Evolutionary conservation across 1,140 invertebrate genomes (phyloP).

Genomic region (Oryctes rhinoceros): DNA sequence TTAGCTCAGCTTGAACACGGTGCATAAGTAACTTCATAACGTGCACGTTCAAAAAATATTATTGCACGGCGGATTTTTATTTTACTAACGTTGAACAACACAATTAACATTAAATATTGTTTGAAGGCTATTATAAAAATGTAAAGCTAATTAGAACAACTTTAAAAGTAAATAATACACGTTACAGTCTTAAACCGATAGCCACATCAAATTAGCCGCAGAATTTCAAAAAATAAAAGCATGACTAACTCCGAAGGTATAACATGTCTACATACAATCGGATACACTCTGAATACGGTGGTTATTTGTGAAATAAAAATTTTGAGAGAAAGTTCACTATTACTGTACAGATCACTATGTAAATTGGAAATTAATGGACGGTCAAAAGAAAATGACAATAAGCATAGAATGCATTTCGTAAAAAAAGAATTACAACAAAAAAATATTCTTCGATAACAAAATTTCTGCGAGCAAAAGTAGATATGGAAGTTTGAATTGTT

Average conservation of each 20-base stretch:
- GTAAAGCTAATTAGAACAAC: background rate
- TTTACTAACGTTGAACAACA: no score
- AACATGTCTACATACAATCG: slow-evolving; percentile 2
- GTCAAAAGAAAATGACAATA: background rate
- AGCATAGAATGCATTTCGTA: background rate
- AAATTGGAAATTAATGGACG: background rate
- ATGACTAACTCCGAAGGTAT: slow-evolving; percentile 10
- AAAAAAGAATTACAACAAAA: background rate
- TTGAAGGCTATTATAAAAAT: no score
- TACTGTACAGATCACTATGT: slow-evolving; percentile 2
- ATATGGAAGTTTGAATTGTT: no score
- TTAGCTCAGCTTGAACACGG: background rate
- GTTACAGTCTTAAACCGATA: background rate
- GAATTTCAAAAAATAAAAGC: slow-evolving; percentile 25
- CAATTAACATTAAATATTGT: no score
- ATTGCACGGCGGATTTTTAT: no score
- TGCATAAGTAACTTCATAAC: no score
- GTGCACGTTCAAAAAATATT: no score
- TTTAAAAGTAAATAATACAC: background rate
- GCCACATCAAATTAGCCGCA: background rate
- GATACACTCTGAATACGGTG: slow-evolving; percentile 17
- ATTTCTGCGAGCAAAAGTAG: no score
- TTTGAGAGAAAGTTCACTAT: slow-evolving; percentile 28
- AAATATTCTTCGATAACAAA: background rate
- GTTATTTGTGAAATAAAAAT: slow-evolving; percentile 24